These are phyloP conservation scores for Lepidurus apus DNA, from an alignment of 1,140 invertebrate species.

Conservation along the genomic window DNA sequence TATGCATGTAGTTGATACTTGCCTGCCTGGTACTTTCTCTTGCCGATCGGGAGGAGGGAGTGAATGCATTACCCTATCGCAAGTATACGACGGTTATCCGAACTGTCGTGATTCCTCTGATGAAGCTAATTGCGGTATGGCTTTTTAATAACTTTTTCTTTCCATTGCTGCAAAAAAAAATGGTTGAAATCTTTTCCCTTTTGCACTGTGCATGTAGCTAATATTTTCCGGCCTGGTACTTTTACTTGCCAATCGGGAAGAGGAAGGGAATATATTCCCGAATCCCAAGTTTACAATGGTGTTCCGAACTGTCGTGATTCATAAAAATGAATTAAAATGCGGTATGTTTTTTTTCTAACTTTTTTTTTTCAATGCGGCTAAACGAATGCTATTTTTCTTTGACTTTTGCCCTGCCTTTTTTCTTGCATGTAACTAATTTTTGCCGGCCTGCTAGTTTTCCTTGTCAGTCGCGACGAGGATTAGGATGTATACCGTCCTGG, in stretches of 20 bases:
- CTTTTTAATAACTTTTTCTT: neutral
- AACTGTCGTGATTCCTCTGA: slow-evolving; percentile 58
- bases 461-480: neutral
- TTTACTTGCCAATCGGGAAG: slow-evolving; percentile 26
- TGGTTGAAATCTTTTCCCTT: too few species aligned
- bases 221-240: slow-evolving; percentile 20
- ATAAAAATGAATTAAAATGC: slow-evolving; percentile 57
- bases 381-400: neutral
- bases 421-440: neutral
- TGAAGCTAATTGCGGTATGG: slow-evolving; percentile 50
- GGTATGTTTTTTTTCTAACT: neutral
- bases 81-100: slow-evolving; percentile 42
- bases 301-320: slow-evolving; percentile 54
- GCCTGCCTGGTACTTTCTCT: slow-evolving; percentile 26
- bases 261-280: slow-evolving; percentile 25
- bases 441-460: neutral
- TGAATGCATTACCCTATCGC: slow-evolving; percentile 28
- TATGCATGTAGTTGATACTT: neutral
- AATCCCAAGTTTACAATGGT: slow-evolving; percentile 39
- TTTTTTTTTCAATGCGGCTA: neutral
- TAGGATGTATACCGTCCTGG: slow-evolving; percentile 28
- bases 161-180: neutral
- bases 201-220: neutral
- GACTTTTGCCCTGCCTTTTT: neutral
- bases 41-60: slow-evolving; percentile 22